phyloP scores from a whole-genome alignment of 2,113 vertebrate genomes.

The Apteryx mantelli region DNA sequence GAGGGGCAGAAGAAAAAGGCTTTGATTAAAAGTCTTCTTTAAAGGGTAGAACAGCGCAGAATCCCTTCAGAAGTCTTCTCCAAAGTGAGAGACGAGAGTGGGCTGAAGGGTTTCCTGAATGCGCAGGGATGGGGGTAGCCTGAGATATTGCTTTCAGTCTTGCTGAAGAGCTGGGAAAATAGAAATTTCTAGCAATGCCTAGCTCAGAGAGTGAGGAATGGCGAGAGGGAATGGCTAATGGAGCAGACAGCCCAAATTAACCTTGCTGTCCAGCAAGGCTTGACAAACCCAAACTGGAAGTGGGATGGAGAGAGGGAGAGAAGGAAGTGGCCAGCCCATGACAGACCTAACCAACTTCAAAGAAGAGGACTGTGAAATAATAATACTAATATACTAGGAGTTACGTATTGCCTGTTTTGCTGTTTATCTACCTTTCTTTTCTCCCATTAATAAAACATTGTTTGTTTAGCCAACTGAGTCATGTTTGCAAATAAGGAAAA shows the following conservation, averaged over 20 bases:
- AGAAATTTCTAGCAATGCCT: not conserved
- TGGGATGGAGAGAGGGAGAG: not conserved
- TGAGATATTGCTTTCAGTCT: not conserved
- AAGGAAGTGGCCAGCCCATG: not conserved
- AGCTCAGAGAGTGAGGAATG: not conserved
- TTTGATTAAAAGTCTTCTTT: not conserved
- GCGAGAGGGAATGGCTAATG: not conserved
- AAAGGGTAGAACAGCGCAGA: not conserved
- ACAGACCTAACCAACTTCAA: not conserved
- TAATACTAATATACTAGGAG: not conserved
- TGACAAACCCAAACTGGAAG: not conserved
- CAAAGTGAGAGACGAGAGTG: not conserved
- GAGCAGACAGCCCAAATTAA: not conserved
- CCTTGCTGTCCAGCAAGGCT: not conserved
- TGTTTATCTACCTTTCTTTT: not conserved
- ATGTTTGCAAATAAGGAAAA: not conserved
- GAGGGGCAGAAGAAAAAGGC: not conserved
- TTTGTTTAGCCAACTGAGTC: not conserved
- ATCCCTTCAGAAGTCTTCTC: not conserved
- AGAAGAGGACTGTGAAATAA: not conserved
- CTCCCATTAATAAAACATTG: not conserved
- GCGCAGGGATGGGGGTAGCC: not conserved
- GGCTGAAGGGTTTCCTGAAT: not conserved
- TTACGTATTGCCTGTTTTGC: not conserved
- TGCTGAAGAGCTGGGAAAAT: not conserved